Percentiles rank a stretch among this genome's conserved stretches.
Evolutionary conservation across 2,113 vertebrate genomes (phyloP).

Genomic region (Chiloscyllium plagiosum): DNA sequence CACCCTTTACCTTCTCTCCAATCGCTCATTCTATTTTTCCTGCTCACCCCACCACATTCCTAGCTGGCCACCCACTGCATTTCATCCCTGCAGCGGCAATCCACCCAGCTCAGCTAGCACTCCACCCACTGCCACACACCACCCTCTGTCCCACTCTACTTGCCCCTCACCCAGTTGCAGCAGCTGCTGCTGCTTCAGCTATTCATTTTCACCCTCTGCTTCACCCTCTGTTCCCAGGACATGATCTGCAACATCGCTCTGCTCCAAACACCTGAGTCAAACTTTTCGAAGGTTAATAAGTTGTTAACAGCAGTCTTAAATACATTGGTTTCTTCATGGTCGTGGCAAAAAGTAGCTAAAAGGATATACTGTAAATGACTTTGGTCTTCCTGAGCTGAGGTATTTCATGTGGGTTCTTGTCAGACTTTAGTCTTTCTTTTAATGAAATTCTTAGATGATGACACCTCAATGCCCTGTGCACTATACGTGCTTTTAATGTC

Average conservation of each 20-base stretch:
- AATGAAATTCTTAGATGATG: neutral
- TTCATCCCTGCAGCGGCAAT: conserved; percentile 54
- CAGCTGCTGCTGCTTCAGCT: conserved; percentile 49
- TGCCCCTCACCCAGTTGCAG: conserved; percentile 55
- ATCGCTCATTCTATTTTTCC: conserved; percentile 58
- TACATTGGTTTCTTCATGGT: neutral
- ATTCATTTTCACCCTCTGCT: conserved; percentile 63
- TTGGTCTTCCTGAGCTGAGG: neutral
- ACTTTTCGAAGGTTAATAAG: neutral
- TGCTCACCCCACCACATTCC: conserved; percentile 54
- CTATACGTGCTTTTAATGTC: conserved; percentile 1
- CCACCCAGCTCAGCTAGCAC: conserved; percentile 61
- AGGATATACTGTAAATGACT: neutral
- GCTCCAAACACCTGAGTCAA: conserved; percentile 49
- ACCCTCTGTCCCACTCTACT: conserved; percentile 64
- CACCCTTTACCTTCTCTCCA: conserved; percentile 59
- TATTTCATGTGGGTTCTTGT: neutral
- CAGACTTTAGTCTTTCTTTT: neutral
- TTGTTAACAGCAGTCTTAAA: neutral
- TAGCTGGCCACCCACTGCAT: conserved; percentile 57
- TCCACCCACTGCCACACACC: conserved; percentile 57
- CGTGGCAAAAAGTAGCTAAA: too few relatives aligned
- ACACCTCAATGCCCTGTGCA: conserved; percentile 11
- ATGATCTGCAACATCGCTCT: conserved; percentile 60
- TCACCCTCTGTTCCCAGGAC: conserved; percentile 64